A percentile compares a stretch with the other conserved stretches of the same genome.
Conservation (phyloP, 1,140 invertebrate species). For the Xylocopa sonorina region DNA sequence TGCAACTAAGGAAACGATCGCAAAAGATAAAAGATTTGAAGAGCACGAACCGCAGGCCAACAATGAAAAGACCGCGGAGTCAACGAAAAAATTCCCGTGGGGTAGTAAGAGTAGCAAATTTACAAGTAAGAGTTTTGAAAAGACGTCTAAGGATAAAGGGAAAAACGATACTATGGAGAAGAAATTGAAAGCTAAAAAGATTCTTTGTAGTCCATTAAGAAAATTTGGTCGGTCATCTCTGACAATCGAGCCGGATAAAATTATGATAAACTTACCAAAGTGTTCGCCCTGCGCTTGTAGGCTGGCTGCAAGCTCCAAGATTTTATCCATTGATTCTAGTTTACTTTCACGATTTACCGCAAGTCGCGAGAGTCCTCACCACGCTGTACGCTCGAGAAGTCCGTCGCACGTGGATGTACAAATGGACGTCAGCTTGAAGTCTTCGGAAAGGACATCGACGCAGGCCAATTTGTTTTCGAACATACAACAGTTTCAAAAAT, state of each 20-base stretch:
- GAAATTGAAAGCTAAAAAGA: conserved; percentile 67
- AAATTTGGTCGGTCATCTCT: conserved; percentile 76
- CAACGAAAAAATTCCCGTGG: conserved; percentile 68
- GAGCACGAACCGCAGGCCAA: conserved; percentile 11
- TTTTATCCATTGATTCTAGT: conserved; percentile 71
- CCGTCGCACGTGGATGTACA: conserved; percentile 61
- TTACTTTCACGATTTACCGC: conserved; percentile 27
- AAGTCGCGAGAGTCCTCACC: conserved; percentile 75
- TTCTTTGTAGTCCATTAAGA: conserved; percentile 72
- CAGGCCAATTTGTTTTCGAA: conserved; percentile 71
- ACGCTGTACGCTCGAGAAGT: conserved; percentile 71
- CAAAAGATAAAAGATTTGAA: conserved; percentile 46
- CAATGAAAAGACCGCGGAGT: conserved; percentile 28
- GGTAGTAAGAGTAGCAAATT: conserved; percentile 62
- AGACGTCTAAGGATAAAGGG: conserved; percentile 58
- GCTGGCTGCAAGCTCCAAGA: conserved; percentile 79
- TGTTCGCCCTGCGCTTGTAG: conserved; percentile 80
- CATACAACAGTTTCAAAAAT: conserved; percentile 69
- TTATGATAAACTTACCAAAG: conserved; percentile 77
- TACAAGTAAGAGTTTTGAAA: conserved; percentile 58
- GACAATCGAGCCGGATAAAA: conserved; percentile 73
- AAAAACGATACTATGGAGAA: conserved; percentile 65
- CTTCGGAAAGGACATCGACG: conserved; percentile 63
- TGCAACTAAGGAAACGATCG: conserved; percentile 45
- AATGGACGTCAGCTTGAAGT: conserved; percentile 36